phyloP scores from a whole-genome alignment of 1,140 invertebrate species.

The Oedothorax gibbosus region DNA sequence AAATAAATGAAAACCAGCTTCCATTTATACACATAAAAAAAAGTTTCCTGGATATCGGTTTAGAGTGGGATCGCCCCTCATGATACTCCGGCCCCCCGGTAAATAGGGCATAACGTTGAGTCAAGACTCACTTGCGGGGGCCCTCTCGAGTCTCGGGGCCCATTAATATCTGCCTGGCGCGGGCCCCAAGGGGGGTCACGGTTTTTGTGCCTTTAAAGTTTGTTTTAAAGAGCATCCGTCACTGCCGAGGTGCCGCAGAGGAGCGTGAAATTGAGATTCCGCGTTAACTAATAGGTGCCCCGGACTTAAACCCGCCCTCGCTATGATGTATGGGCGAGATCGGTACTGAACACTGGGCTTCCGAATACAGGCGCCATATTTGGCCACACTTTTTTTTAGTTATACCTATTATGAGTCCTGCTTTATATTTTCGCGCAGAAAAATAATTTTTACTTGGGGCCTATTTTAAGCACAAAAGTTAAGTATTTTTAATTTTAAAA shows the following conservation, averaged over 20 bases:
- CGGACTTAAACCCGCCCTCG: not conserved
- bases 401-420: too few relatives aligned
- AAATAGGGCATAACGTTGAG: slow-evolving; percentile 56
- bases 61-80: too few relatives aligned
- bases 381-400: not conserved
- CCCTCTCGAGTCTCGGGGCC: slow-evolving; percentile 1
- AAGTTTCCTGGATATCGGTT: too few relatives aligned
- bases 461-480: too few relatives aligned
- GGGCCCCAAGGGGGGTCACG: slow-evolving; percentile 47
- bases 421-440: too few relatives aligned
- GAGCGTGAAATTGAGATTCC: slow-evolving; percentile 58
- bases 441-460: too few relatives aligned
- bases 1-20: too few relatives aligned
- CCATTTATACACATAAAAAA: not conserved
- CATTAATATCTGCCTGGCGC: slow-evolving; percentile 55
- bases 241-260: slow-evolving; percentile 56
- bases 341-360: not conserved
- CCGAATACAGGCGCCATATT: slow-evolving; percentile 3
- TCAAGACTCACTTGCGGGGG: slow-evolving; percentile 47
- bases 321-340: not conserved
- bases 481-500: too few relatives aligned
- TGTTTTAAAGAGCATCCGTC: slow-evolving; percentile 59
- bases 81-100: slow-evolving; percentile 25
- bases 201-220: slow-evolving; percentile 61
- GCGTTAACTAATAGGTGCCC: slow-evolving; percentile 55